These are phyloP conservation scores for Zaprionus ornatus DNA, from an alignment of 1,140 invertebrate species.

Conservation along the genomic window DNA sequence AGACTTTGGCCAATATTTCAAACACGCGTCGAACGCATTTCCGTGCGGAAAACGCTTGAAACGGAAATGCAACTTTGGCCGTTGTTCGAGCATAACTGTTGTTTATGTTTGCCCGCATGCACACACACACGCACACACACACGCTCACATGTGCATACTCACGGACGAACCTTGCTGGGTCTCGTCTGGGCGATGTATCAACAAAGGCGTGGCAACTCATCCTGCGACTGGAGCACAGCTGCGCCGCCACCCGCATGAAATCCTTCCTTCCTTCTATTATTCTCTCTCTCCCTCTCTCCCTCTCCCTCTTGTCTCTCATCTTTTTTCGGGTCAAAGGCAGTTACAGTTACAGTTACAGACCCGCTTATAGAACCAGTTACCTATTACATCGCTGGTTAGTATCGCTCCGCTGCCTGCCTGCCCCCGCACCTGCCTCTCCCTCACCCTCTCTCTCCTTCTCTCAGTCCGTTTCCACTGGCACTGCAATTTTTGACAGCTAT, in stretches of 20 bases:
- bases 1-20: constrained; percentile 59
- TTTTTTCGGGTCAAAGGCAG: constrained; percentile 36
- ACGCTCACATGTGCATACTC: too few relatives aligned
- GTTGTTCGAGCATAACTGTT: constrained; percentile 58
- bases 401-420: too few relatives aligned
- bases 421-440: too few relatives aligned
- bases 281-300: not conserved
- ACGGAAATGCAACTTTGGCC: constrained; percentile 57
- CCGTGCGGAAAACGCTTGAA: constrained; percentile 57
- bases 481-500: constrained; percentile 53
- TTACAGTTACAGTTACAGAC: constrained; percentile 39
- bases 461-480: constrained; percentile 8
- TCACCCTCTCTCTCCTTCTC: not conserved
- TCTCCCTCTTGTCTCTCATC: not conserved
- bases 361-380: constrained; percentile 33
- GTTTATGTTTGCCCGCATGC: constrained; percentile 50
- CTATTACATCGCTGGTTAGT: constrained; percentile 33
- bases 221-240: constrained; percentile 29
- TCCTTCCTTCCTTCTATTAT: constrained; percentile 10
- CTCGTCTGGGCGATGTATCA: constrained; percentile 26
- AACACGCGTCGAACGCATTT: constrained; percentile 62
- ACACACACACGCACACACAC: constrained; percentile 25
- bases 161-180: not conserved
- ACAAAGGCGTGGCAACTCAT: constrained; percentile 20
- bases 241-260: constrained; percentile 27